Percentiles rank a stretch among this genome's conserved stretches.
Conservation (phyloP, 2,113 vertebrate species). For the Urocynchramus pylzowi region DNA sequence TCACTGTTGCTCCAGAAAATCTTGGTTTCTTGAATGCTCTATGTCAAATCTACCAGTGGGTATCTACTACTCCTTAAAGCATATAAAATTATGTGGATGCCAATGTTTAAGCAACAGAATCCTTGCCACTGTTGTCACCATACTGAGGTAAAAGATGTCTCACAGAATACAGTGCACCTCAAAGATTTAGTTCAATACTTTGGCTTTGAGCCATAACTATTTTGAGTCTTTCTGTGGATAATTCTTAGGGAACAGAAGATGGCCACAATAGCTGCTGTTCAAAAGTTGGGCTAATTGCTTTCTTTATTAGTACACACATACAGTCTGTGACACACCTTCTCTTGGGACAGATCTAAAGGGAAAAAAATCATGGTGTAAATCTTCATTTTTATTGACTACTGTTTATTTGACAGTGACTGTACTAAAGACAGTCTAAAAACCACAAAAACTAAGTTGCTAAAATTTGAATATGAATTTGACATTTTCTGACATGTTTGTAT, state of each 20-base stretch:
- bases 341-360: not conserved
- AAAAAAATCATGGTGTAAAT: not conserved
- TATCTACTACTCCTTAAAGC: not conserved
- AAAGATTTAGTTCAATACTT: not conserved
- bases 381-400: not conserved
- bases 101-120: not conserved
- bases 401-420: not conserved
- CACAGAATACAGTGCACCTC: not conserved
- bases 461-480: not conserved
- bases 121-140: not conserved
- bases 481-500: not conserved
- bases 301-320: not conserved
- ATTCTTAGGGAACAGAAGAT: not conserved
- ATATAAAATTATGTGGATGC: not conserved
- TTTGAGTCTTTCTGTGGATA: not conserved
- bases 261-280: not conserved
- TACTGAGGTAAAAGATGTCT: not conserved
- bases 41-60: not conserved
- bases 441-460: not conserved
- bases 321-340: accelerated
- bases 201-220: not conserved
- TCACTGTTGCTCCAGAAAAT: not conserved
- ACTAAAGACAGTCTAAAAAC: not conserved
- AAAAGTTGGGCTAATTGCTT: not conserved
- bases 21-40: not conserved